Evolutionary conservation across 2,797 vertebrate genomes (phyloP).

Genomic region (Sandelia bainsii): DNA sequence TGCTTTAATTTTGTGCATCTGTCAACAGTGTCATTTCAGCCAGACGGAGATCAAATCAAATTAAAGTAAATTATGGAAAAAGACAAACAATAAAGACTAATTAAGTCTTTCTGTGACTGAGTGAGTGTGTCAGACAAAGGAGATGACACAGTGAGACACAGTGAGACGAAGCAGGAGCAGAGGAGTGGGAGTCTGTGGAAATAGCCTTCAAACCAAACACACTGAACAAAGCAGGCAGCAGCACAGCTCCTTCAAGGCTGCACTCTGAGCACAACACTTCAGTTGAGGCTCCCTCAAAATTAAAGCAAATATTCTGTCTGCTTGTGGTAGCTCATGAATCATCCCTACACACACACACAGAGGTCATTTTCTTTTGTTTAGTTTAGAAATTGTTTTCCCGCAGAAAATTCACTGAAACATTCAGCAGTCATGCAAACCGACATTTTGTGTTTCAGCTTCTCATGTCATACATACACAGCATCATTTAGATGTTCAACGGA

Average conservation of each 20-base stretch:
- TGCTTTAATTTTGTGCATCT: neutral
- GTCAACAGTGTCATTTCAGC: neutral
- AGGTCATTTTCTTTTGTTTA: conserved; percentile 44
- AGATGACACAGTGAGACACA: conserved; percentile 69
- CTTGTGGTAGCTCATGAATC: conserved; percentile 48
- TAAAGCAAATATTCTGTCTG: conserved; percentile 62
- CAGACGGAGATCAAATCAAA: conserved; percentile 13
- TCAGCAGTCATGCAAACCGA: conserved; percentile 1
- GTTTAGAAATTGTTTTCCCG: conserved; percentile 25
- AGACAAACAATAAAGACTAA: too few relatives aligned
- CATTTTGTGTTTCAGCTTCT: neutral
- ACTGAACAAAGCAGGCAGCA: conserved; percentile 61
- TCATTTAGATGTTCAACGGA: too few relatives aligned
- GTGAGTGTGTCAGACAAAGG: conserved; percentile 51
- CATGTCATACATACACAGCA: neutral
- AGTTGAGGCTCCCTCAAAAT: conserved; percentile 52
- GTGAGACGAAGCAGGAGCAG: conserved; percentile 56
- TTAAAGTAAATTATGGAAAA: conserved; percentile 10
- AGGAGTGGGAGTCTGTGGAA: conserved; percentile 69
- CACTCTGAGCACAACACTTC: conserved; percentile 50
- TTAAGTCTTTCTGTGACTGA: conserved; percentile 19
- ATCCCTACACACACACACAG: conserved; percentile 30
- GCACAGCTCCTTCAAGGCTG: conserved; percentile 63
- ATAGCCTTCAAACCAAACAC: conserved; percentile 71
- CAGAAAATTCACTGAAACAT: conserved; percentile 22